Base-by-base conservation (phyloP, 2,113 vertebrate genomes). In the Brachypteracias leptosomus region DNA sequence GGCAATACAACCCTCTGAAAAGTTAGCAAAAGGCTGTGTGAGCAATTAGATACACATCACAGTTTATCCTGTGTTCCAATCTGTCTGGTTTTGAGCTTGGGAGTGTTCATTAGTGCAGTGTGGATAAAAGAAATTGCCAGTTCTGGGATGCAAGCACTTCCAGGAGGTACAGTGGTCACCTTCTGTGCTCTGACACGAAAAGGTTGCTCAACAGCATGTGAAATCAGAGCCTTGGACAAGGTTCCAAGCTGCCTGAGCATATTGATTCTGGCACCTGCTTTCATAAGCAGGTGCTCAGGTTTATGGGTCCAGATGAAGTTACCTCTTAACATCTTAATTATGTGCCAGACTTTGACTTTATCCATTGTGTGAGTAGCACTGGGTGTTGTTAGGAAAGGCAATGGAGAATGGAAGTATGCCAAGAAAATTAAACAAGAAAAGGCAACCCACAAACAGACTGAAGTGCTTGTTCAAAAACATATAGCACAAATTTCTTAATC, bases 261-360 rank as follows among this genome's bases (percentile, higher is more conserved):
- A 87, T 96, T 89, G 82, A 89, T 88, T 96, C 67, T 95, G 93
- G 89, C 91, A 95, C 58, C 78, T 47, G 66, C 46, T 73, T 70
- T 78, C 81, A 54, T 54, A 73, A 61, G 71, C 87, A 85, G 87
- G 89, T 89, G 77, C 77, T 89, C 66, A 58, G 78, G 63, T 91
- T 96, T 93, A 75, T 89, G 70, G 92, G 77, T 85, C 71, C 85
- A 93, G 84, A 83, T 88, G 88, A 94, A 93, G 63, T 89, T 89
- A 73, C 67, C 63, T 91, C 74, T 94, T 91, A 85, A 88, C 82
- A 73, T 96, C 87, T 96, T 63, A 88, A 93, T 96, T 94, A 76
- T 14, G 8, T 59, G 54, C 33, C 78, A 89, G 89, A 38, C 42
- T 88, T 75, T 42, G 47, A n/a, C 57, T 91, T 85, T 61, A 13